Percentiles rank a stretch among this genome's conserved stretches.
Evolutionary conservation across 2,888 invertebrate species (phyloP).

Genomic region (Sarcophaga caerulescens): DNA sequence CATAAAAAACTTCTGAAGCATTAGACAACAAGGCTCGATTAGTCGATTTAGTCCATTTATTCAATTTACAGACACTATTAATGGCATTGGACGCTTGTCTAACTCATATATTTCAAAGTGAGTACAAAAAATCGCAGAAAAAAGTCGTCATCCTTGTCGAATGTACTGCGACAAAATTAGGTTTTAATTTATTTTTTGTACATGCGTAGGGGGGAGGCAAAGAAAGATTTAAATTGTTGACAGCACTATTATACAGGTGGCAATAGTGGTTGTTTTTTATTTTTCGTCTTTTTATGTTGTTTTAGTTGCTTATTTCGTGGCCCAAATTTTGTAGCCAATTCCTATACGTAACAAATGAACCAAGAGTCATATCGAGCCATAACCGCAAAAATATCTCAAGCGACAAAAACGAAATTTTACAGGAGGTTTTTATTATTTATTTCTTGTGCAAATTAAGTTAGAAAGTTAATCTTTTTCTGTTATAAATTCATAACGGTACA

Average conservation of each 20-base stretch:
- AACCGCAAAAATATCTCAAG: too few relatives aligned
- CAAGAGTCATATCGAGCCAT: slow-evolving; percentile 33
- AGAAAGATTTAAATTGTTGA: slow-evolving; percentile 43
- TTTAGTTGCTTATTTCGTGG: slow-evolving; percentile 38
- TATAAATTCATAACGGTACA: too few relatives aligned
- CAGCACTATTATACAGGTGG: slow-evolving; percentile 60
- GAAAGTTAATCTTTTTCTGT: too few relatives aligned
- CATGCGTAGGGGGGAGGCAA: slow-evolving; percentile 54
- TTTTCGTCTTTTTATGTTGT: slow-evolving; percentile 16
- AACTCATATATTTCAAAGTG: neutral
- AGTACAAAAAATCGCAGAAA: neutral
- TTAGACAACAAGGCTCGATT: neutral
- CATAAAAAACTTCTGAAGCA: neutral
- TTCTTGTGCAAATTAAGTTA: too few relatives aligned
- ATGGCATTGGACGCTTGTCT: neutral
- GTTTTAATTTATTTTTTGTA: slow-evolving; percentile 11
- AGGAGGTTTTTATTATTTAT: too few relatives aligned
- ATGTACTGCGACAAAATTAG: slow-evolving; percentile 5
- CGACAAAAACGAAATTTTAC: too few relatives aligned
- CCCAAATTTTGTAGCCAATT: slow-evolving; percentile 55
- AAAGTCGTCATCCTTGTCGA: slow-evolving; percentile 25
- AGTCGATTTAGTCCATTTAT: neutral
- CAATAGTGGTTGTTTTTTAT: slow-evolving; percentile 58
- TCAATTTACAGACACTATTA: neutral
- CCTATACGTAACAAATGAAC: slow-evolving; percentile 46